Percentiles rank a stretch among this genome's conserved stretches.
Evolutionary conservation across 2,888 invertebrate species (phyloP).

Genomic region (Nemoura dubitans): DNA sequence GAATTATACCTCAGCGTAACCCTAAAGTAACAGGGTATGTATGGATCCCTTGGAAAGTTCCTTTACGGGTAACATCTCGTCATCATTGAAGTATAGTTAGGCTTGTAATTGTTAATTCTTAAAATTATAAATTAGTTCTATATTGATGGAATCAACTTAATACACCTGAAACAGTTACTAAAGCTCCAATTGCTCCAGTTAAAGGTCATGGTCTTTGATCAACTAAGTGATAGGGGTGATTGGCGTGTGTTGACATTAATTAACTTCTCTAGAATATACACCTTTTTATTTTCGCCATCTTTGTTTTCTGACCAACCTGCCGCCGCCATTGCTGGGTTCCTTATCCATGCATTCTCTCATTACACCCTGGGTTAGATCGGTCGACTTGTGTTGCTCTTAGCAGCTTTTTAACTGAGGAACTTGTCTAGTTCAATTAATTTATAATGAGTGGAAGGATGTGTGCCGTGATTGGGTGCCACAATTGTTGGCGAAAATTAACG

Average conservation of each 20-base stretch:
- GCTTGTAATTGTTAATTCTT: slow-evolving; percentile 62
- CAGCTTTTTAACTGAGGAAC: too few species aligned
- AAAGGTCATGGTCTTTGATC: slow-evolving; percentile 73
- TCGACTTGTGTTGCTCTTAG: too few species aligned
- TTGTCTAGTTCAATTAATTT: too few species aligned
- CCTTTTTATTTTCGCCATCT: too few species aligned
- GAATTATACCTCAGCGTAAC: slow-evolving; percentile 74
- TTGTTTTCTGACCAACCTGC: too few species aligned
- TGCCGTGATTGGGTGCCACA: too few species aligned
- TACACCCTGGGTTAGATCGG: too few species aligned
- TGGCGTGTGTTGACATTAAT: slow-evolving; percentile 66
- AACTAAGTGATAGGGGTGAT: slow-evolving; percentile 73
- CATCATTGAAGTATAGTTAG: slow-evolving; percentile 74
- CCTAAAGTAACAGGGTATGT: slow-evolving; percentile 67
- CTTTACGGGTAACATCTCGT: slow-evolving; percentile 74
- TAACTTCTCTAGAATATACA: slow-evolving; percentile 76
- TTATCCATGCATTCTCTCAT: too few species aligned
- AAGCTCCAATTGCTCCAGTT: slow-evolving; percentile 67
- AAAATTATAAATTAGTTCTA: slow-evolving; percentile 63
- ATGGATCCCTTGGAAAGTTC: slow-evolving; percentile 72
- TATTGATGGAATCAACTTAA: slow-evolving; percentile 71
- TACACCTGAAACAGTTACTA: slow-evolving; percentile 67
- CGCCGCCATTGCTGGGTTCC: too few species aligned
- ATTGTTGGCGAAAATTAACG: too few species aligned
- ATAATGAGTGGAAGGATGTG: too few species aligned